These are phyloP conservation scores for Drosophila picticornis DNA, from an alignment of 2,888 invertebrate genomes.

Conservation along the genomic window DNA sequence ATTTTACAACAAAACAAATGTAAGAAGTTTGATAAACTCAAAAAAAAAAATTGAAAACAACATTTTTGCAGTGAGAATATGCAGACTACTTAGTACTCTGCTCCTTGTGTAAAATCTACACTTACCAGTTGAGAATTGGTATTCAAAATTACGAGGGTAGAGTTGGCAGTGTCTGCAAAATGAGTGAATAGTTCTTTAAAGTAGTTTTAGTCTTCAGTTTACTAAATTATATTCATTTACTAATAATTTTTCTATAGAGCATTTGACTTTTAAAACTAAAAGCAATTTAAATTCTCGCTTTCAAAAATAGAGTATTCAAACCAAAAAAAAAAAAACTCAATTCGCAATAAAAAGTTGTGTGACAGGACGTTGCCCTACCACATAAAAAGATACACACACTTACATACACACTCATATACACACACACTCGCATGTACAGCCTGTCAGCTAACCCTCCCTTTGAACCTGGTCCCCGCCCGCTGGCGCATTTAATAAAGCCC, in stretches of 20 bases:
- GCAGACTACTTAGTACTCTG: background rate
- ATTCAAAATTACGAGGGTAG: background rate
- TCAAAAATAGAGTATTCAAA: slow-evolving; percentile 11
- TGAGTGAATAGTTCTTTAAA: background rate
- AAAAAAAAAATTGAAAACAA: slow-evolving; percentile 16
- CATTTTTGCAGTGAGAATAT: background rate
- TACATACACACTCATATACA: slow-evolving; percentile 10
- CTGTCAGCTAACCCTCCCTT: slow-evolving; percentile 34
- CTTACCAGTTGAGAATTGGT: background rate
- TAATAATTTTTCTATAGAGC: background rate
- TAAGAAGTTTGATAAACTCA: slow-evolving; percentile 76
- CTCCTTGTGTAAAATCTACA: background rate
- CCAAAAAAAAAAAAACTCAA: slow-evolving; percentile 26
- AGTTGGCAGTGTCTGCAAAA: background rate
- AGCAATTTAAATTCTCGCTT: background rate
- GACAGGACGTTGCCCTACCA: slow-evolving; percentile 68
- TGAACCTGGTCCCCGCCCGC: slow-evolving; percentile 32
- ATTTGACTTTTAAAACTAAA: background rate
- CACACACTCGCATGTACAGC: slow-evolving; percentile 11
- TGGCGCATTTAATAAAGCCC: slow-evolving; percentile 77
- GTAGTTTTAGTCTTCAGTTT: background rate
- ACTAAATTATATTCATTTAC: background rate
- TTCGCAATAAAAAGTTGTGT: slow-evolving; percentile 72
- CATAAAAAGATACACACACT: slow-evolving; percentile 5
- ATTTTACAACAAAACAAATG: slow-evolving; percentile 77